Evolutionary conservation across 1,140 invertebrate species (phyloP).

Genomic region (Sarcophaga bullata): DNA sequence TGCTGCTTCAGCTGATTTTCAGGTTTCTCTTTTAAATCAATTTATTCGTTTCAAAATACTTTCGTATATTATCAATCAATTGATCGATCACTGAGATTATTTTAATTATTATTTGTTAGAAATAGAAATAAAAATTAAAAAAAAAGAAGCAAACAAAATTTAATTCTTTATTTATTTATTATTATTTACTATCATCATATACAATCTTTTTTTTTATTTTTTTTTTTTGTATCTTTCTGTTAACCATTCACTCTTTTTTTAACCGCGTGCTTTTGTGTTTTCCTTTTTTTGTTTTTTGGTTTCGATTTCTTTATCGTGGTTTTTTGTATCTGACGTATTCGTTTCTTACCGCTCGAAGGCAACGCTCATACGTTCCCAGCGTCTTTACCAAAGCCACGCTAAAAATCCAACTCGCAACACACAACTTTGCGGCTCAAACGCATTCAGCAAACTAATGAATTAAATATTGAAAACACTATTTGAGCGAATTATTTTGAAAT

Average conservation of each 20-base stretch:
- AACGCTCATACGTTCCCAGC: no score
- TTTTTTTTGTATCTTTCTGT: background rate
- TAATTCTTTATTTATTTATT: no score
- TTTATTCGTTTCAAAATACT: no score
- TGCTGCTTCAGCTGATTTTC: no score
- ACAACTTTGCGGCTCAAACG: slow-evolving; percentile 38
- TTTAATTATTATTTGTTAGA: no score
- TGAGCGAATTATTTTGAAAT: background rate
- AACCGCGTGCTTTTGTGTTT: background rate
- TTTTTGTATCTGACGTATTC: slow-evolving; percentile 9
- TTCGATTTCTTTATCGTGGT: background rate
- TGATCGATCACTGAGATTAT: no score
- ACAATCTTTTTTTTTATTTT: background rate
- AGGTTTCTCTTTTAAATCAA: no score
- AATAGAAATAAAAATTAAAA: no score
- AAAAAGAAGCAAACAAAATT: no score
- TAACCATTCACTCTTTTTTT: background rate
- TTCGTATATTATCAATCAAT: no score
- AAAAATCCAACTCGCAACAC: background rate
- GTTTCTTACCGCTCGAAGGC: background rate
- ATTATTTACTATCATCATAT: no score
- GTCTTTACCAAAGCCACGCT: background rate
- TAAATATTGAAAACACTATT: background rate
- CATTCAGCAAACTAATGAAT: slow-evolving; percentile 37
- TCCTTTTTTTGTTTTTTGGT: no score